Conservation (phyloP, 2,888 invertebrate genomes). For the Thumatha senex region DNA sequence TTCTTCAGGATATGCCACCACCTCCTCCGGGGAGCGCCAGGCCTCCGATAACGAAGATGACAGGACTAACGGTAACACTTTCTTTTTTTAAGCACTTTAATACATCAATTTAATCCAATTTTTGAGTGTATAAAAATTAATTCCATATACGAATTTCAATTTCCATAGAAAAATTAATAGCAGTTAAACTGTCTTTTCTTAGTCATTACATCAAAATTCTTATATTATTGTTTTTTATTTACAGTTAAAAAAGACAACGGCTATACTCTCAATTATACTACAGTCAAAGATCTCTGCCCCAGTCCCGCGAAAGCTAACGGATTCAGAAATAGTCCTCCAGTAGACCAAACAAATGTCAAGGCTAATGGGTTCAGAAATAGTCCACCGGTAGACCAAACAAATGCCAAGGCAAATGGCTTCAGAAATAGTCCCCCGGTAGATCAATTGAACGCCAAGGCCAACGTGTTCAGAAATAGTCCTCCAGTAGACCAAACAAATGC, state of each 20-base stretch:
- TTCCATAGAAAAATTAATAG: too few relatives aligned
- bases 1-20: conserved; percentile 72
- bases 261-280: conserved; percentile 77
- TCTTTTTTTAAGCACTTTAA: too few relatives aligned
- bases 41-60: conserved; percentile 80
- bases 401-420: background rate
- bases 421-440: too few relatives aligned
- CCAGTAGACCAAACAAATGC: conserved; percentile 75
- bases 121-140: too few relatives aligned
- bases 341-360: conserved; percentile 49
- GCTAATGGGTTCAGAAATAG: conserved; percentile 76
- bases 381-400: conserved; percentile 77
- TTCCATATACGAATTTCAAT: too few relatives aligned
- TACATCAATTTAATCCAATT: too few relatives aligned
- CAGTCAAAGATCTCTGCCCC: conserved; percentile 77
- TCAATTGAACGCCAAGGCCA: conserved; percentile 52
- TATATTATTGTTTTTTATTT: conserved; percentile 31
- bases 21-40: conserved; percentile 80
- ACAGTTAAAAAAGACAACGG: conserved; percentile 80
- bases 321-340: conserved; percentile 47
- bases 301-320: conserved; percentile 79
- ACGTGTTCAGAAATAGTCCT: conserved; percentile 77
- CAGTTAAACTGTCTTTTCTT: too few relatives aligned
- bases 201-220: background rate
- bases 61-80: conserved; percentile 52